phyloP scores from a whole-genome alignment of 2,113 vertebrate genomes.

The Aplodontia rufa region DNA sequence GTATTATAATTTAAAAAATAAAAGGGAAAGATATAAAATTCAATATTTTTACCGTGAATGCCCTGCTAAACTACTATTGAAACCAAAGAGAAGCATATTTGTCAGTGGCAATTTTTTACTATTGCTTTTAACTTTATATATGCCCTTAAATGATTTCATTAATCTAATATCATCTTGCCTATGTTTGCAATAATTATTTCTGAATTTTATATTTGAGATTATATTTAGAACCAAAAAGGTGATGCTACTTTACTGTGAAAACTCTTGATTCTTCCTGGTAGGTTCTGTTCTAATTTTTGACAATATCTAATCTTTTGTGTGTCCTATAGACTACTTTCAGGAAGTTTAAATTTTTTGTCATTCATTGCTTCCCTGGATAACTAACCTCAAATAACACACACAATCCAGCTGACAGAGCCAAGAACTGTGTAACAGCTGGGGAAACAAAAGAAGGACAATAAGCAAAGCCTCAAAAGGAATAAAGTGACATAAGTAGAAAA shows the following conservation, averaged over 20 bases:
- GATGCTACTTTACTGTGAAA: not conserved
- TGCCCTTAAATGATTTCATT: not conserved
- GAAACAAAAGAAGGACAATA: not conserved
- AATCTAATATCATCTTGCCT: not conserved
- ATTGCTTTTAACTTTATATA: not conserved
- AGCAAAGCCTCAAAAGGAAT: not conserved
- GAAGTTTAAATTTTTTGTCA: not conserved
- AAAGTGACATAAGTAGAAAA: not conserved
- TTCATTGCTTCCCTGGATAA: not conserved
- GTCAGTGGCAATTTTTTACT: not conserved
- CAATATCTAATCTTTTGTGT: not conserved
- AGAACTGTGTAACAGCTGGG: not conserved
- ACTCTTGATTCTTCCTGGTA: not conserved
- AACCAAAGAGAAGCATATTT: not conserved
- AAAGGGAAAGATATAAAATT: not conserved
- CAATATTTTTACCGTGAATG: not conserved
- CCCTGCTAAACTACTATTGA: not conserved
- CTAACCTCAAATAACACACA: not conserved
- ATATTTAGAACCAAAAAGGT: not conserved
- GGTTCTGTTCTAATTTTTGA: not conserved
- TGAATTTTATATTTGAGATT: not conserved
- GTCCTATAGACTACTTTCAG: not conserved
- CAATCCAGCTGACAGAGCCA: not conserved
- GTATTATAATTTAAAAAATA: not conserved
- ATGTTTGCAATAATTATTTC: not conserved